Evolutionary conservation across 1,140 invertebrate genomes (phyloP).

Genomic region (Drosophila bocki): DNA sequence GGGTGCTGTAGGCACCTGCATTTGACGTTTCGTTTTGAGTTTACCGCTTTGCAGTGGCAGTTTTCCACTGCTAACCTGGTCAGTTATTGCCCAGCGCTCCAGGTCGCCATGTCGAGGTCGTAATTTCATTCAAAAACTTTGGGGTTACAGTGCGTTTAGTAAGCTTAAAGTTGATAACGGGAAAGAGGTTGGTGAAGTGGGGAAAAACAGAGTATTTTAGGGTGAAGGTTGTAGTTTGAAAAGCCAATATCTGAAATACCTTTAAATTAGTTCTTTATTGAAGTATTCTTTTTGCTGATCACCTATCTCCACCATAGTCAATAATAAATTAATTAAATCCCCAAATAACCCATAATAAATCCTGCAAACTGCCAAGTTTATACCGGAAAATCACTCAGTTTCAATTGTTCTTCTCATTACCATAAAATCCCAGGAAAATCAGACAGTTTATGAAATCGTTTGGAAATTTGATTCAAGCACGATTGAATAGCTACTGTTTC

Average conservation of each 20-base stretch:
- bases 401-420: not conserved
- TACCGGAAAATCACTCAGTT: not conserved
- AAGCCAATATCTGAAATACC: not conserved
- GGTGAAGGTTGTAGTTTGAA: not conserved
- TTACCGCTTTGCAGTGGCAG: constrained; percentile 59
- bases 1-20: constrained; percentile 64
- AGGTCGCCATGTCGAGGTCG: constrained; percentile 8
- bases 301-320: not conserved
- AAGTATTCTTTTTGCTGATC: not conserved
- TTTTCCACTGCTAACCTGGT: constrained; percentile 47
- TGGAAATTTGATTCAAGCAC: constrained; percentile 4
- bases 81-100: constrained; percentile 51
- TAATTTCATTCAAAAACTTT: constrained; percentile 66
- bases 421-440: constrained; percentile 12
- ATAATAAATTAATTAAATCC: not conserved
- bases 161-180: constrained; percentile 17
- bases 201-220: not conserved
- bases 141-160: constrained; percentile 22
- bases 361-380: not conserved
- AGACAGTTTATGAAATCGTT: not conserved
- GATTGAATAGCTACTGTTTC: constrained; percentile 4
- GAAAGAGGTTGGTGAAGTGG: not conserved
- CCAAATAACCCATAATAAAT: not conserved
- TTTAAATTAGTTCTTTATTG: not conserved
- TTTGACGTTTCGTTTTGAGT: constrained; percentile 64